Evolutionary conservation across 2,797 vertebrate species (phyloP).

Genomic region (Pipistrellus kuhlii): DNA sequence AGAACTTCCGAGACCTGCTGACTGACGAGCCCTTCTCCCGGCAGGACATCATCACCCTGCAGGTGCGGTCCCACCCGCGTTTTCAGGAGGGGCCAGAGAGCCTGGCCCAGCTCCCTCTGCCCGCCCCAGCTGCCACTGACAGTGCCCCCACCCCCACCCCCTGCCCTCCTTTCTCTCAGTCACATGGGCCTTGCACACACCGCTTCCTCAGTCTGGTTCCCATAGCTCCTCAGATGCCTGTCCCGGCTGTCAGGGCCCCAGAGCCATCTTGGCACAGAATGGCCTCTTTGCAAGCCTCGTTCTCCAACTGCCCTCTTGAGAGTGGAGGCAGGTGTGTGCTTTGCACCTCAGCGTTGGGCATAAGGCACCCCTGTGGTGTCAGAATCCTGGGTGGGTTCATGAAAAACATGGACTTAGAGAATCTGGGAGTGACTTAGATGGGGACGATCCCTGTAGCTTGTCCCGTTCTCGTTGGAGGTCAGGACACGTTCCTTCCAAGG

Average conservation of each 20-base stretch:
- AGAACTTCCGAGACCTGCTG: conserved; percentile 95
- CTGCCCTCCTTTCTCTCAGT: too few species aligned
- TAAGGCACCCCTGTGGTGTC: not conserved
- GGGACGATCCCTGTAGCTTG: not conserved
- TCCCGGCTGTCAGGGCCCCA: not conserved
- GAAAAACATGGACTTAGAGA: not conserved
- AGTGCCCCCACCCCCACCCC: too few species aligned
- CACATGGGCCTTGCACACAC: accelerated
- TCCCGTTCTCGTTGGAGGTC: not conserved
- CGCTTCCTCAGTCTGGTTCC: accelerated
- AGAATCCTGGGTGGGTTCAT: not conserved
- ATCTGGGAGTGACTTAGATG: not conserved
- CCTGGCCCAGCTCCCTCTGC: not conserved
- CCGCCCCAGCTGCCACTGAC: not conserved
- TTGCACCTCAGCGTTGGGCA: accelerated
- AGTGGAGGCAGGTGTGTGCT: not conserved
- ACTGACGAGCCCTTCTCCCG: conserved; percentile 95
- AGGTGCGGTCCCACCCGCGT: conserved; percentile 86
- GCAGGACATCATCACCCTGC: conserved; percentile 94
- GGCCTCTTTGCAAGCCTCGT: not conserved
- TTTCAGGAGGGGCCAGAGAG: not conserved
- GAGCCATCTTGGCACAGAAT: not conserved
- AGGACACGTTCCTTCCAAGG: accelerated
- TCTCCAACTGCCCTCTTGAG: not conserved
- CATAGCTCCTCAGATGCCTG: not conserved